Base-by-base conservation (phyloP, 1,140 invertebrate species). In the Hermatobates lingyangjiaoensis region DNA sequence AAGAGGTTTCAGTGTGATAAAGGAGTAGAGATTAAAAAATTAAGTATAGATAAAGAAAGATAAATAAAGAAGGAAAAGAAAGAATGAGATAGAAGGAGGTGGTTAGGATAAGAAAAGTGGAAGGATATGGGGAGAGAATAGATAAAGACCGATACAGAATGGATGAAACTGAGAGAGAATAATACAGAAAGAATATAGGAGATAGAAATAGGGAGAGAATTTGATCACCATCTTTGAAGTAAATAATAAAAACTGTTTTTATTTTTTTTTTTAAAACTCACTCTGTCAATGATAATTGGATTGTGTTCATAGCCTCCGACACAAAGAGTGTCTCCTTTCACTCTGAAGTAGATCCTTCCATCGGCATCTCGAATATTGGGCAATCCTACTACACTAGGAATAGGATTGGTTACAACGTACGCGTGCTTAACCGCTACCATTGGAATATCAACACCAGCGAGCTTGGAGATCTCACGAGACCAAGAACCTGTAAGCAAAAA, bases 221-320 rank as follows among this genome's bases (percentile, higher is more conserved):
- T 21, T 25, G 7, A 45, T 10, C 7, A 34, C n/a, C 30, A 34
- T 34, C 7, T 10, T 34, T 34, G 18, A 30, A 27, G 20, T n/a
- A 25, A 10, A 10, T 44, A n/a, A n/a, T n/a, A n/a, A n/a, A n/a
- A n/a, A n/a, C n/a, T 30, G 27, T 34, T 24, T 28, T 12, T 4
- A 12, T 49, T 48, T 34, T 14, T 24, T 63, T n/a, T n/a, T n/a
- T n/a, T n/a, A n/a, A n/a, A n/a, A n/a, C n/a, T n/a, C n/a, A 83
- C 82, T 57, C 79, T 72, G 57, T 85, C 78, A 25, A 88, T 65
- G 53, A 90, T 71, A 50, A 81, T 76, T 1, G 87, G 88, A 66
- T 91, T 87, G 0, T 67, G 63, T 66, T 93, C 88, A 60, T 91
- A 93, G 20, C 87, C 87, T n/a, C 87, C 88, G 54, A 91, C 74